Evolutionary conservation across 2,113 vertebrate species (phyloP), one percentile per base, ranked within the genome.

Genomic region (Piprites chloris): DNA sequence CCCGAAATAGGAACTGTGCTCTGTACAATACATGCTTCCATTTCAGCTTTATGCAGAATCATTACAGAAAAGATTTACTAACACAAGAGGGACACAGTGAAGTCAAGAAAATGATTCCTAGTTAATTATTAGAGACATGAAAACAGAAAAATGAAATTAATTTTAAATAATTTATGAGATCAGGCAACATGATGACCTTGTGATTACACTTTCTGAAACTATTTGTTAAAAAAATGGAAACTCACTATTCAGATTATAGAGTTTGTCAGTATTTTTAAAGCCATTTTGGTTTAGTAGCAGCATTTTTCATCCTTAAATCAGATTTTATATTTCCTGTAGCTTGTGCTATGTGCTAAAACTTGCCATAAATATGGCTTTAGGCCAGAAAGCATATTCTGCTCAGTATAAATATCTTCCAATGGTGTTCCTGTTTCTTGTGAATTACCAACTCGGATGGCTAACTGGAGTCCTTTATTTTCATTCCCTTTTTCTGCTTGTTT

Each of bases 151-250:
- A 96, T 89, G 5, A 95, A 96, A 95, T 94, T 50, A 85, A 89
- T 95, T 90, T 93, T 76, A 96, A 96, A 95, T 94, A 93, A 90
- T 96, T 93, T 56, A 89, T 94, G 26, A 23, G 13, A 89, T 80
- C 49, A 87, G 42, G 41, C 21, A 89, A 53, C 28, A 91, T 61
- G 4, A 14, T 68, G 82, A 85, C 47, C 74, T 80, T 92, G 41
- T 58, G 49, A 56, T 89, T 61, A 66, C 63, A 85, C 20, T 89
- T 80, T 27, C 44, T 37, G 50, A 78, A 77, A 89, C 75, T 22
- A 42, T 85, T 74, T 77, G 13, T 61, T 59, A 35, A 85, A 90
- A 75, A 74, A 58, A 41, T 37, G 3, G 30, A 67, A 84, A 49
- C 8, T 46, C 65, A 16, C 19, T 63, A 28, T 68, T 75, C n/a